Percentiles rank a stretch among this genome's conserved stretches.
Evolutionary conservation across 2,888 invertebrate species (phyloP).

Genomic region (Gymnocheta viridis): DNA sequence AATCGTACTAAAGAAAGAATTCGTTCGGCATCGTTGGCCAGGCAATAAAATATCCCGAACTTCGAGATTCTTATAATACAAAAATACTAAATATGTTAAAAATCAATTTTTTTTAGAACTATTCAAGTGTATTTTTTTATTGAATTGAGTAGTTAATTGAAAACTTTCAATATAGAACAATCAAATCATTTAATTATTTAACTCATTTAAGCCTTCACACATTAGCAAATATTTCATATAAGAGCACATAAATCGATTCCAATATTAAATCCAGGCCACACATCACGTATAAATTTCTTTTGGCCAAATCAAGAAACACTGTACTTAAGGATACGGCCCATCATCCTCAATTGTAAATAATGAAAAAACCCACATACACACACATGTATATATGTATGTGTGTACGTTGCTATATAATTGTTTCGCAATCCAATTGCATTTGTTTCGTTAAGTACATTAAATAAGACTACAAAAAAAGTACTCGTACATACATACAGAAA

Average conservation of each 20-base stretch:
- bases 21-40: too few relatives aligned
- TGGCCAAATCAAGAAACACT: neutral
- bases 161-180: neutral
- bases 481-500: slow-evolving; percentile 12
- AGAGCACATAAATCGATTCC: slow-evolving; percentile 39
- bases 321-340: neutral
- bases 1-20: too few relatives aligned
- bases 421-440: neutral
- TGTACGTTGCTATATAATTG: slow-evolving; percentile 7
- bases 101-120: neutral
- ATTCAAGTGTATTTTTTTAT: neutral
- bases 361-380: neutral
- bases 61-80: too few relatives aligned
- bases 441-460: slow-evolving; percentile 1
- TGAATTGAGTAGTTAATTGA: too few relatives aligned
- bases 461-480: slow-evolving; percentile 4
- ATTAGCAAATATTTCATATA: neutral
- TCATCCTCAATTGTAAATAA: too few relatives aligned
- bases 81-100: too few relatives aligned
- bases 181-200: neutral
- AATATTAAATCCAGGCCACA: slow-evolving; percentile 33
- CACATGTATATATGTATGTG: neutral
- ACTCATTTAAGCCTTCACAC: neutral
- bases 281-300: slow-evolving; percentile 14
- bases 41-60: too few relatives aligned